phyloP scores from a whole-genome alignment of 2,888 invertebrate genomes.

The Trissoscelio sp. region DNA sequence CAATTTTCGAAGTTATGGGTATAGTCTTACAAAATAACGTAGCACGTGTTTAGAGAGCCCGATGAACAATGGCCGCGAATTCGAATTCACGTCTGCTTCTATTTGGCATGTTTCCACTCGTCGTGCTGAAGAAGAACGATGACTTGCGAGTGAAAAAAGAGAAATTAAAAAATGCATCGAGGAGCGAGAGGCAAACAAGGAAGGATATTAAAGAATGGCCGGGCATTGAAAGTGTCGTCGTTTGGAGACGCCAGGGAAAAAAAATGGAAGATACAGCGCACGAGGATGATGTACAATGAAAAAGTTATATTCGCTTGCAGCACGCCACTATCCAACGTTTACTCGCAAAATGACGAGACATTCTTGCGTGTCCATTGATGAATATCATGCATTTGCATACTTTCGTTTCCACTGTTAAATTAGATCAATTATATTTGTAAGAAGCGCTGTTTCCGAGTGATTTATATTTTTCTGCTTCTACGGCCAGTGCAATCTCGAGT shows the following conservation, averaged over 20 bases:
- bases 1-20: slow-evolving; percentile 8
- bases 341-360: slow-evolving; percentile 44
- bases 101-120: slow-evolving; percentile 66
- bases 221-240: slow-evolving; percentile 68
- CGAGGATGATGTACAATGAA: slow-evolving; percentile 54
- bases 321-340: slow-evolving; percentile 18
- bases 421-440: slow-evolving; percentile 51
- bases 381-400: slow-evolving; percentile 46
- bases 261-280: slow-evolving; percentile 39
- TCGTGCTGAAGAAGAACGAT: slow-evolving; percentile 51
- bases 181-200: slow-evolving; percentile 58
- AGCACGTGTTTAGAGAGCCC: slow-evolving; percentile 58
- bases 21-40: slow-evolving; percentile 45
- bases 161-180: slow-evolving; percentile 67
- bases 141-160: slow-evolving; percentile 58
- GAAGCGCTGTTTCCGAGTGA: slow-evolving; percentile 28
- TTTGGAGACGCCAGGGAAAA: slow-evolving; percentile 49
- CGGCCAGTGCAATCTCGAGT: slow-evolving; percentile 23
- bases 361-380: slow-evolving; percentile 53
- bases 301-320: slow-evolving; percentile 36
- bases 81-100: slow-evolving; percentile 56
- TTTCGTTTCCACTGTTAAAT: slow-evolving; percentile 28
- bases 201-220: slow-evolving; percentile 70
- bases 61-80: slow-evolving; percentile 62
- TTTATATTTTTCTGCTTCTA: slow-evolving; percentile 38